These are phyloP conservation scores for Siniperca obscura DNA, from an alignment of 2,797 vertebrate species.

Conservation along the genomic window DNA sequence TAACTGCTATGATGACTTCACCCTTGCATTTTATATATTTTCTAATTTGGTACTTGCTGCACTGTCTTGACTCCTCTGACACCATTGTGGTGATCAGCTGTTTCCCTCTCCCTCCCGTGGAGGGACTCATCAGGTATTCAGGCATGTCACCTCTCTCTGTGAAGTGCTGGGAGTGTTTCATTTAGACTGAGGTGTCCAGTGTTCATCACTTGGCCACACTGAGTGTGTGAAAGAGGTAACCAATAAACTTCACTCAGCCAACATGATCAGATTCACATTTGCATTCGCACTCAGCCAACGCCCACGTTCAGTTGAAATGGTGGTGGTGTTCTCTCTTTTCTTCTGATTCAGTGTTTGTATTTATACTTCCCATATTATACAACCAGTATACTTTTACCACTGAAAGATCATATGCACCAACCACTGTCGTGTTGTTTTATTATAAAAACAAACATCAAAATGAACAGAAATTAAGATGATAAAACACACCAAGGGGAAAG, in stretches of 20 bases:
- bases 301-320: not conserved
- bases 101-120: conserved; percentile 2
- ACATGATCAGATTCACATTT: conserved; percentile 1
- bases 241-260: not conserved
- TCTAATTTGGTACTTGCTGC: not conserved
- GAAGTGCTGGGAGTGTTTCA: conserved; percentile 7
- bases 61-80: not conserved
- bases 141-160: not conserved
- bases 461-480: conserved; percentile 65
- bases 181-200: conserved; percentile 13
- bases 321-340: not conserved
- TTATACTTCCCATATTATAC: not conserved
- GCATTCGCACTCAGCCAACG: not conserved
- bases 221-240: conserved; percentile 5
- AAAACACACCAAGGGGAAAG: conserved; percentile 51
- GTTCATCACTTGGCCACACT: not conserved
- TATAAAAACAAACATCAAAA: conserved; percentile 80
- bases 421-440: conserved; percentile 74
- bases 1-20: not conserved
- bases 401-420: conserved; percentile 2
- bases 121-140: not conserved
- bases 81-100: not conserved
- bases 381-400: not conserved
- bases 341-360: not conserved
- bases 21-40: not conserved